Base-by-base conservation (phyloP, 2,797 vertebrate species). In the Falco cherrug region DNA sequence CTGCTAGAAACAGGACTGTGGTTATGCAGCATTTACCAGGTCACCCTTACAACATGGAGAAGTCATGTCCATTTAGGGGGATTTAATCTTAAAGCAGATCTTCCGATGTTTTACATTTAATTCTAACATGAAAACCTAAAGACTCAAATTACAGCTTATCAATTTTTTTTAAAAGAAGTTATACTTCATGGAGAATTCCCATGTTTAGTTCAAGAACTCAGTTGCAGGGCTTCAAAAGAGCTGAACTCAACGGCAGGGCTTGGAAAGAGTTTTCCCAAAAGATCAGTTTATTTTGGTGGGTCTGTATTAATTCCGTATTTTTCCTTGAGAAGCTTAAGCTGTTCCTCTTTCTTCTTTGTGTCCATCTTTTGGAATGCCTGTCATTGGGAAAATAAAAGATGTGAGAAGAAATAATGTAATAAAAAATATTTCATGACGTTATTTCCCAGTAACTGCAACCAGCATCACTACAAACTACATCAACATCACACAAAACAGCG, bases 291-390 rank as follows among this genome's bases (percentile, higher is more conserved):
- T 97, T 99, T 99, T 31, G 99, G 99, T 41, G 99, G 99, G 68
- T 99, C 99, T 86, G 99, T 99, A 96, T 99, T 99, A 98, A 99
- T 99, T 83, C 99, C 99, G 0, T 99, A 99, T 98, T 99, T 99
- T 94, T 99, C 99, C 96, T 99, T 99, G 64, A 99, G 99, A 95
- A 99, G 98, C 93, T 99, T 99, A 96, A 99, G 97, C 97, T 99
- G 99, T 90, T 99, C 99, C 86, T 99, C 99, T 97, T 99, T 99
- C 98, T 99, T 99, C 98, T 99, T 99, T 92, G 99, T 99, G 98
- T 99, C 99, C 99, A 99, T 99, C 97, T 99, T 99, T 97, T 99
- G 99, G 98, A 99, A 99, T 50, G 99, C 99, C 99, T 99, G 97
- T 9, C 65, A 89, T 89, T n/a, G 68, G 20, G 50, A 91, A 92